Conservation (phyloP, 2,113 vertebrate species). For the Puffinus mauretanicus region DNA sequence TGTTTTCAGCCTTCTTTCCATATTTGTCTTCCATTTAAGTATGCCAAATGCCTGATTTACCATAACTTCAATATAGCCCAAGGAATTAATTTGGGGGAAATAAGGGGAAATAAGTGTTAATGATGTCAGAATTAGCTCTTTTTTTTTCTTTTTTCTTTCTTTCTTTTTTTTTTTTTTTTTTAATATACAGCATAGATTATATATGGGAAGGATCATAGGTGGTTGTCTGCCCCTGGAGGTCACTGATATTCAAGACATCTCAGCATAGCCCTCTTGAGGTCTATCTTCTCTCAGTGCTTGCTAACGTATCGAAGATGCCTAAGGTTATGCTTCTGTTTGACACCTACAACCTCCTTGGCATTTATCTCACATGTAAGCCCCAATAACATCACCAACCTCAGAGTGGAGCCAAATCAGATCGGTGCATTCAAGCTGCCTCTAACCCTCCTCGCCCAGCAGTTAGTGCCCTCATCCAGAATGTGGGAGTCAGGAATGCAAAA, state of each 20-base stretch:
- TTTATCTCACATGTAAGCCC: neutral
- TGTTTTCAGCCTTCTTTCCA: neutral
- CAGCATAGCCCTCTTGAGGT: neutral
- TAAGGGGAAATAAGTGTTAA: neutral
- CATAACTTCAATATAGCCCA: neutral
- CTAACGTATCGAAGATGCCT: neutral
- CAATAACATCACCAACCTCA: neutral
- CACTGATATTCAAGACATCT: neutral
- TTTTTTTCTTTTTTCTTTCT: too few relatives aligned
- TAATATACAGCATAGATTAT: neutral
- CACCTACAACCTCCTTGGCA: neutral
- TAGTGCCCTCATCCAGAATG: neutral
- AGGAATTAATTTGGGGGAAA: neutral
- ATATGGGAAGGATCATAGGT: neutral
- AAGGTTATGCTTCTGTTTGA: neutral
- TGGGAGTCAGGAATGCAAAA: neutral
- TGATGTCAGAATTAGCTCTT: neutral
- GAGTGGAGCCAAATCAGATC: neutral
- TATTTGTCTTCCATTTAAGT: neutral
- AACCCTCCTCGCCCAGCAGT: neutral
- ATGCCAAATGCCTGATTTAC: neutral
- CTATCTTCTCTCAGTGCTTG: neutral
- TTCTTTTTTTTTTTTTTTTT: neutral
- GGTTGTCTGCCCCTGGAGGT: neutral
- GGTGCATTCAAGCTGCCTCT: neutral